A percentile compares a stretch with the other conserved stretches of the same genome.
Evolutionary conservation across 2,113 vertebrate species (phyloP).

Genomic region (Haemorhous mexicanus): DNA sequence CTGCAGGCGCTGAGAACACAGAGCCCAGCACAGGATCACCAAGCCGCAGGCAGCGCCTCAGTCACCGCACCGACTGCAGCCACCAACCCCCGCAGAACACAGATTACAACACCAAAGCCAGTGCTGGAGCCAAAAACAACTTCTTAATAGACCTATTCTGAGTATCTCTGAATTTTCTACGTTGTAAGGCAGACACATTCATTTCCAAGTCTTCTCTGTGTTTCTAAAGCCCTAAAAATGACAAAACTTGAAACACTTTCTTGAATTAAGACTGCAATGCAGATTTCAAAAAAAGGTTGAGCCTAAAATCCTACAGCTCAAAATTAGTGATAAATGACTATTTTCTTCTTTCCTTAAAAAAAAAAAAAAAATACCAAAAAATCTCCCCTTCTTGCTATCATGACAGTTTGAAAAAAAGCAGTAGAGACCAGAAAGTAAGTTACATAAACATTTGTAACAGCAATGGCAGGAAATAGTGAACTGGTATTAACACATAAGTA

Average conservation of each 20-base stretch:
- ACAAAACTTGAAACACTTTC: not conserved
- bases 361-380: not conserved
- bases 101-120: not conserved
- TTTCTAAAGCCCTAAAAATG: not conserved
- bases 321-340: not conserved
- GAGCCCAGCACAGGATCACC: not conserved
- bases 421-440: not conserved
- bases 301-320: not conserved
- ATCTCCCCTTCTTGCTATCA: not conserved
- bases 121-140: not conserved
- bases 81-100: not conserved
- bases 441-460: not conserved
- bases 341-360: not conserved
- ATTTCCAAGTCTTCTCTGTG: not conserved
- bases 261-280: not conserved
- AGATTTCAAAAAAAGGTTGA: not conserved
- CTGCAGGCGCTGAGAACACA: not conserved
- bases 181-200: not conserved
- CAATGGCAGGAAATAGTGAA: not conserved
- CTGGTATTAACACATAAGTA: not conserved
- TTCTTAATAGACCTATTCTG: not conserved
- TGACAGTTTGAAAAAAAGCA: not conserved
- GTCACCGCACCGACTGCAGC: not conserved
- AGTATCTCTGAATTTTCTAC: not conserved
- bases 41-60: not conserved